These are phyloP conservation scores for Bombyx huttoni DNA, from an alignment of 2,888 invertebrate genomes.

Conservation along the genomic window DNA sequence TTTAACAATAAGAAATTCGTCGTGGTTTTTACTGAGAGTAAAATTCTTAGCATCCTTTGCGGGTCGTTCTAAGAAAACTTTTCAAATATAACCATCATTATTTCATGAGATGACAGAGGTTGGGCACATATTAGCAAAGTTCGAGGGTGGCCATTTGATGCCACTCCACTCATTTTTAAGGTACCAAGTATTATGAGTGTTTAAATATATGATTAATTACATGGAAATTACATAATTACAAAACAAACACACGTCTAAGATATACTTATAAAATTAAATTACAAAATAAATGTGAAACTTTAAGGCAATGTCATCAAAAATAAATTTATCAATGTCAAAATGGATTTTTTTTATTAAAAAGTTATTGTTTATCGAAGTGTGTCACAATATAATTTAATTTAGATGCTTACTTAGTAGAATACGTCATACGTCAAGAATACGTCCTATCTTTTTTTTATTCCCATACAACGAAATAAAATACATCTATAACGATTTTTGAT, in stretches of 20 bases:
- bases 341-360: too few relatives aligned
- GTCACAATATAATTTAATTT: too few relatives aligned
- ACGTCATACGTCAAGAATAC: too few relatives aligned
- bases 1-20: slow-evolving; percentile 27
- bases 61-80: slow-evolving; percentile 54
- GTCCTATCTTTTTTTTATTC: too few relatives aligned
- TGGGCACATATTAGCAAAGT: slow-evolving; percentile 71
- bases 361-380: too few relatives aligned
- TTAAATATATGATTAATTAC: slow-evolving; percentile 2
- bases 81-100: slow-evolving; percentile 71
- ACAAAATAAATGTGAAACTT: too few relatives aligned
- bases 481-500: too few relatives aligned
- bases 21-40: slow-evolving; percentile 44
- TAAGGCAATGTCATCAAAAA: too few relatives aligned
- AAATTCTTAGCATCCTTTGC: slow-evolving; percentile 46
- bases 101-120: slow-evolving; percentile 68
- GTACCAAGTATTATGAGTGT: slow-evolving; percentile 13
- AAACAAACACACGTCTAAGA: neutral
- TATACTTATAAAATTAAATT: too few relatives aligned
- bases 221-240: neutral
- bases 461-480: too few relatives aligned
- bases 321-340: too few relatives aligned
- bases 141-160: slow-evolving; percentile 41
- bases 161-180: slow-evolving; percentile 51
- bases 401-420: too few relatives aligned